phyloP scores from a whole-genome alignment of 1,140 invertebrate genomes.

The Trissolcus basalis region DNA sequence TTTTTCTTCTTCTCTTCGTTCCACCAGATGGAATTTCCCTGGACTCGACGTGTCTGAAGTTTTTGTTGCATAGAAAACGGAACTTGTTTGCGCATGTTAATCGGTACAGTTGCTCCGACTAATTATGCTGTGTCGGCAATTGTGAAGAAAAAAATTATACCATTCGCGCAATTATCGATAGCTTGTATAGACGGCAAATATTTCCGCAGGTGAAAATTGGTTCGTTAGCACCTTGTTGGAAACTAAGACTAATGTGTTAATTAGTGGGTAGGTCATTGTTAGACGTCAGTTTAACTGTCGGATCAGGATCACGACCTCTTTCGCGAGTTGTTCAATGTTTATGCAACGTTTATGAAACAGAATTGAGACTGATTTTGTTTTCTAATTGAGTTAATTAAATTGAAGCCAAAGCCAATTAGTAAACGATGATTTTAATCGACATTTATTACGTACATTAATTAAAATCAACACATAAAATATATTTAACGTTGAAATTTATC shows the following conservation, averaged over 20 bases:
- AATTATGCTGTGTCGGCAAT: slow-evolving; percentile 3
- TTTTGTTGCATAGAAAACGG: too few species aligned
- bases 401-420: background rate
- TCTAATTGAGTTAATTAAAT: background rate
- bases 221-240: slow-evolving; percentile 38
- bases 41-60: too few species aligned
- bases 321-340: slow-evolving; percentile 7
- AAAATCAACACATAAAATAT: too few species aligned
- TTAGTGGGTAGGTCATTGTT: slow-evolving; percentile 24
- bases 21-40: too few species aligned
- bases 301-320: slow-evolving; percentile 17
- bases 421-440: slow-evolving; percentile 1
- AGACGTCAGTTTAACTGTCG: slow-evolving; percentile 18
- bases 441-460: slow-evolving; percentile 6
- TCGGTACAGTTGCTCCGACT: background rate
- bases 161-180: slow-evolving; percentile 12
- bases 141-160: background rate
- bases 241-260: slow-evolving; percentile 42
- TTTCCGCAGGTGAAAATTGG: slow-evolving; percentile 39
- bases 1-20: too few species aligned
- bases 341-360: background rate
- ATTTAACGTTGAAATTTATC: too few species aligned
- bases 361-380: background rate
- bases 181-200: slow-evolving; percentile 14
- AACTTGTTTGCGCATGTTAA: background rate